phyloP scores from a whole-genome alignment of 2,113 vertebrate species.

The Macquaria ambigua region DNA sequence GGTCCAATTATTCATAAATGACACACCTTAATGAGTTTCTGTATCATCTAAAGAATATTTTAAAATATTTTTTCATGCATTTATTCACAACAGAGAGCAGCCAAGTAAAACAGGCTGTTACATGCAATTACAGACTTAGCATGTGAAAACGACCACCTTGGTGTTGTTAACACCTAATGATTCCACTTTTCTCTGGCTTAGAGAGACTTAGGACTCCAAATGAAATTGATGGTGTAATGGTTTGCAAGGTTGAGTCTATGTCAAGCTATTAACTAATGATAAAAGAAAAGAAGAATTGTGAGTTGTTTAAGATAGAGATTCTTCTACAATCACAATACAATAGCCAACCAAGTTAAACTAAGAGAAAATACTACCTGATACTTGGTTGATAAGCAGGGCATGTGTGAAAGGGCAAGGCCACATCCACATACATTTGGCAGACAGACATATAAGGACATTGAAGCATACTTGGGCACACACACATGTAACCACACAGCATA shows the following conservation, averaged over 20 bases:
- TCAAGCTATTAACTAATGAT: constrained; percentile 11
- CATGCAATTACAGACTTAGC: neutral
- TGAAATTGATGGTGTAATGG: constrained; percentile 21
- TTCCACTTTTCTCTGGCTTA: neutral
- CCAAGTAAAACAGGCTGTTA: constrained; percentile 13
- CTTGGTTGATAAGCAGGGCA: constrained; percentile 20
- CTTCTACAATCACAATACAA: neutral
- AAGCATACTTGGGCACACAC: constrained; percentile 45
- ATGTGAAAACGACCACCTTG: neutral
- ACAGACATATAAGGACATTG: constrained; percentile 31
- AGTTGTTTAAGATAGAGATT: neutral
- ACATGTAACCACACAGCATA: constrained; percentile 47
- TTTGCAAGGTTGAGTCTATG: constrained; percentile 2
- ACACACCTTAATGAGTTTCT: constrained; percentile 37
- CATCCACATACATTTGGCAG: constrained; percentile 20
- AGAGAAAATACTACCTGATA: neutral
- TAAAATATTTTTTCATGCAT: constrained; percentile 10
- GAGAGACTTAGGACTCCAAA: neutral
- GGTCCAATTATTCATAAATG: constrained; percentile 26
- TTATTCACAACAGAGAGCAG: constrained; percentile 15
- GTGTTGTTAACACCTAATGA: constrained; percentile 12
- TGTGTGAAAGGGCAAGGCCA: constrained; percentile 11
- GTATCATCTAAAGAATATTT: constrained; percentile 26
- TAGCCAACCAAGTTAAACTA: constrained; percentile 13
- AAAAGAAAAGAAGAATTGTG: neutral